These are phyloP conservation scores for Gymnopithys bicolor DNA, from an alignment of 2,797 vertebrate genomes.

Conservation along the genomic window DNA sequence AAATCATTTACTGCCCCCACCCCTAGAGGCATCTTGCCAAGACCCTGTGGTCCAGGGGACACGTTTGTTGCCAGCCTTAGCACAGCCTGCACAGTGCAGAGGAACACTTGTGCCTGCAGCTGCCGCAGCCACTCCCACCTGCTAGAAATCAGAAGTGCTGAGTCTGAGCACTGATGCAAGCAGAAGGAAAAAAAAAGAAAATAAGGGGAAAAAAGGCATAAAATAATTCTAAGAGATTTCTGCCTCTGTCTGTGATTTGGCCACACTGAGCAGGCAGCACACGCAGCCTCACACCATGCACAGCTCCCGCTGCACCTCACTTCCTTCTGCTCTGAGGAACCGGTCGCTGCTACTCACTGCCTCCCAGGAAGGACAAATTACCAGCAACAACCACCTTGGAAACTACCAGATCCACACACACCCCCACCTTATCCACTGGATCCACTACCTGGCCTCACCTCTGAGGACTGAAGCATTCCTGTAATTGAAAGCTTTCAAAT, in stretches of 20 bases:
- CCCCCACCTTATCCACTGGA: neutral
- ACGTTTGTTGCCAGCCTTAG: slow-evolving; percentile 71
- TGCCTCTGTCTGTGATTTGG: neutral
- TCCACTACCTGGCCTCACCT: neutral
- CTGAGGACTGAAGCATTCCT: neutral
- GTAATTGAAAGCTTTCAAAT: slow-evolving; percentile 39
- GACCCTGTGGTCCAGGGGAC: neutral
- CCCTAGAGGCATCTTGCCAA: slow-evolving; percentile 47
- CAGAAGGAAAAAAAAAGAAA: neutral
- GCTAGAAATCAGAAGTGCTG: slow-evolving; percentile 7
- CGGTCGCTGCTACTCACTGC: neutral
- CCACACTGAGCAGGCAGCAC: neutral
- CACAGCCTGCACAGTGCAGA: slow-evolving; percentile 68
- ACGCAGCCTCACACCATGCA: neutral
- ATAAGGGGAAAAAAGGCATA: neutral
- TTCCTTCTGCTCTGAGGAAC: slow-evolving; percentile 19
- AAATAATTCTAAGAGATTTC: slow-evolving; percentile 20
- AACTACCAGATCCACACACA: neutral
- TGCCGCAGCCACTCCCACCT: slow-evolving; percentile 64
- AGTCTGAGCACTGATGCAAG: neutral
- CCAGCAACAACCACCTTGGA: neutral
- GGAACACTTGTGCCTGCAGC: slow-evolving; percentile 81
- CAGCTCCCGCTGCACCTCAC: slow-evolving; percentile 43
- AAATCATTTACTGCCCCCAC: slow-evolving; percentile 17
- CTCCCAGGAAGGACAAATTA: neutral